Conservation (phyloP, 2,797 vertebrate genomes). For the Macropodus opercularis region DNA sequence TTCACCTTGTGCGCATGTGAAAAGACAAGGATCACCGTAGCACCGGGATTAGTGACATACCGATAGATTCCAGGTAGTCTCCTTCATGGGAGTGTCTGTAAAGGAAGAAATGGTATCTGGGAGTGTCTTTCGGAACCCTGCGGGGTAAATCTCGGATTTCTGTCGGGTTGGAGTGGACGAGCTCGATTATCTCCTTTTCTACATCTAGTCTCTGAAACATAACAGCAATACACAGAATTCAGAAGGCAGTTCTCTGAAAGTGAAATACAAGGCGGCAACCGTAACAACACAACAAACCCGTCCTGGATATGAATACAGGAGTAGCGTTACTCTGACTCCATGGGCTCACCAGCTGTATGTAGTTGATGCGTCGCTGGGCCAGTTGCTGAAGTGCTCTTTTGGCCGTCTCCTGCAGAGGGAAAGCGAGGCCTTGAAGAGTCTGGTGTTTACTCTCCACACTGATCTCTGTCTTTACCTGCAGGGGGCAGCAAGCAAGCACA, state of each 20-base stretch:
- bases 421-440: conserved; percentile 93
- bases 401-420: conserved; percentile 90
- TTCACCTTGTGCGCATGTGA: background rate
- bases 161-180: conserved; percentile 92
- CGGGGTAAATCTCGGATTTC: conserved; percentile 88
- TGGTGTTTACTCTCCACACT: conserved; percentile 96
- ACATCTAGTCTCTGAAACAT: conserved; percentile 85
- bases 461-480: conserved; percentile 94
- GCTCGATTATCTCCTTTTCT: conserved; percentile 92
- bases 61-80: conserved; percentile 92
- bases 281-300: background rate
- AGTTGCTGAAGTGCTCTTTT: conserved; percentile 90
- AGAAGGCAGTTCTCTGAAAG: background rate
- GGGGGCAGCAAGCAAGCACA: conserved; percentile 66
- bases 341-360: conserved; percentile 91
- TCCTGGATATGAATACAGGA: background rate
- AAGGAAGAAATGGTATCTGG: conserved; percentile 97
- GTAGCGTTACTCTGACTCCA: background rate
- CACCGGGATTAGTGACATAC: conserved; percentile 75
- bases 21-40: conserved; percentile 13
- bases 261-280: background rate
- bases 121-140: conserved; percentile 91
- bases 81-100: conserved; percentile 97
- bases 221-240: background rate
- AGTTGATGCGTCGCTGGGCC: conserved; percentile 90